Evolutionary conservation across 2,113 vertebrate species (phyloP).

Genomic region (Puma concolor): DNA sequence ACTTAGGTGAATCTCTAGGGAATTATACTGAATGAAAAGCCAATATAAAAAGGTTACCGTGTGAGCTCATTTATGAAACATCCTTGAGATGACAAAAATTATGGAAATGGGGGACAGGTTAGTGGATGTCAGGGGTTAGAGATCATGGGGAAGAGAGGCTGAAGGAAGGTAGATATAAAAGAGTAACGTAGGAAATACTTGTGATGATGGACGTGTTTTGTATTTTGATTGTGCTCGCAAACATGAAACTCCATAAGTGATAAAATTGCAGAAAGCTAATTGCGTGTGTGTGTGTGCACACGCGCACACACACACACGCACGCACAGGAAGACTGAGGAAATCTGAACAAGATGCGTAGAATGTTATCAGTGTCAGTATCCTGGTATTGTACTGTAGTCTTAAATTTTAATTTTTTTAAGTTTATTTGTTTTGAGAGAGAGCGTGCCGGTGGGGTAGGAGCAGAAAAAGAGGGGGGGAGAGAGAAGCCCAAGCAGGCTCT

Average conservation of each 20-base stretch:
- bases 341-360: background rate
- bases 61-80: background rate
- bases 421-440: too few species aligned
- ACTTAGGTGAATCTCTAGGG: background rate
- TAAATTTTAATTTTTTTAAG: too few species aligned
- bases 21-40: background rate
- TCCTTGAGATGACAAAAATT: background rate
- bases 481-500: too few species aligned
- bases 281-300: fast-evolving
- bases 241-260: background rate
- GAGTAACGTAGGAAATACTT: background rate
- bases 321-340: background rate
- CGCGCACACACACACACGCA: too few species aligned
- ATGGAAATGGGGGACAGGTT: background rate
- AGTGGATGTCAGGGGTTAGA: background rate
- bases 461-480: too few species aligned
- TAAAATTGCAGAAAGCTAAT: background rate
- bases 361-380: fast-evolving
- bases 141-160: background rate
- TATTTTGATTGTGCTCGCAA: background rate
- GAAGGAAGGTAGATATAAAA: background rate
- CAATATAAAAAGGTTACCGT: background rate
- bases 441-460: too few species aligned
- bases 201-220: background rate
- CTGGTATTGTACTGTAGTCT: background rate